These are phyloP conservation scores for Prorops nasuta DNA, from an alignment of 1,140 invertebrate species.

Conservation along the genomic window DNA sequence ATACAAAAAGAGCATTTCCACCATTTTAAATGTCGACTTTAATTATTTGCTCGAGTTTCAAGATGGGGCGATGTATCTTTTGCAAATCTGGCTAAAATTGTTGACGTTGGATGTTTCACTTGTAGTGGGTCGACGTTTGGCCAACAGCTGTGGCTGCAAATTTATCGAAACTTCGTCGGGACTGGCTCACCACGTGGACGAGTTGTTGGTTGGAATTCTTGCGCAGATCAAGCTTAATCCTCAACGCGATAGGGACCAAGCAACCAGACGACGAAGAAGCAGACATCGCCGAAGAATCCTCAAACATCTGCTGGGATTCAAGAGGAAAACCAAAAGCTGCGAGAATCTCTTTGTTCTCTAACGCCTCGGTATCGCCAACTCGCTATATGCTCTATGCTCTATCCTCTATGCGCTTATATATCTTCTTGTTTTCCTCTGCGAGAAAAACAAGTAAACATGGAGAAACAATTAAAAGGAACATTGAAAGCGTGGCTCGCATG, in stretches of 20 bases:
- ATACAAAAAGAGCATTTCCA: no score
- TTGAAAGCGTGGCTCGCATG: no score
- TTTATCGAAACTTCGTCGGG: conserved; percentile 82
- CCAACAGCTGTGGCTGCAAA: conserved; percentile 72
- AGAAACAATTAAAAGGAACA: no score
- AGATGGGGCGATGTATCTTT: no score
- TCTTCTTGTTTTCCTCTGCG: no score
- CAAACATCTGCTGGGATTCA: conserved; percentile 59
- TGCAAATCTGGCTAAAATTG: no score
- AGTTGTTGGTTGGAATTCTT: conserved; percentile 75
- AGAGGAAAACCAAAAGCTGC: conserved; percentile 64
- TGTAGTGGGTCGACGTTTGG: conserved; percentile 68
- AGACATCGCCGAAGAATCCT: conserved; percentile 57
- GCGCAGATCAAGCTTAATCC: conserved; percentile 66
- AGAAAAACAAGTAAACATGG: no score
- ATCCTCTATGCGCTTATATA: no score
- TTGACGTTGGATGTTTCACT: conserved; percentile 14
- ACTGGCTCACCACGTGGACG: conserved; percentile 78
- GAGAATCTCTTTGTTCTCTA: conserved; percentile 65
- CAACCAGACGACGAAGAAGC: conserved; percentile 36
- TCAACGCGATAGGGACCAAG: conserved; percentile 54
- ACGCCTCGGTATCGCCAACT: no score
- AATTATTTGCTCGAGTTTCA: no score
- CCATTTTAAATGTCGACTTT: no score
- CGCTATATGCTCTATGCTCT: no score